A percentile compares a stretch with the other conserved stretches of the same genome.
Evolutionary conservation across 2,797 vertebrate species (phyloP).

Genomic region (Takifugu ocellatus): DNA sequence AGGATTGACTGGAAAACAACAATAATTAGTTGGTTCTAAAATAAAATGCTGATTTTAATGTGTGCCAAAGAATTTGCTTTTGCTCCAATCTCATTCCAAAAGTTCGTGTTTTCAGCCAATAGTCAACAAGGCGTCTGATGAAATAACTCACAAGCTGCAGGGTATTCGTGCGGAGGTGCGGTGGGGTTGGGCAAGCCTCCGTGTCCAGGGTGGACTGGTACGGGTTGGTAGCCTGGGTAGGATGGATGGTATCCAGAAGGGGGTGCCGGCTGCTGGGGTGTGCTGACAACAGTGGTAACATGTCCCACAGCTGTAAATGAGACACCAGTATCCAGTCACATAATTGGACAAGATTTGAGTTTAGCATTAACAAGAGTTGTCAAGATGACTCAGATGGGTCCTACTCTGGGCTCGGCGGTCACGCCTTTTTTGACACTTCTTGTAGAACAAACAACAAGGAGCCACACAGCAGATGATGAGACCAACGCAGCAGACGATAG

Average conservation of each 20-base stretch:
- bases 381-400: neutral
- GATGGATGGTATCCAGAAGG: neutral
- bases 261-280: conserved; percentile 21
- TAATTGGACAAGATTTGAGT: neutral
- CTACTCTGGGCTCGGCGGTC: conserved; percentile 13
- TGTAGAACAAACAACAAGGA: conserved; percentile 49
- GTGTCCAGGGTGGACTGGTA: conserved; percentile 42
- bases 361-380: neutral
- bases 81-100: no score
- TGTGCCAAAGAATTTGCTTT: neutral
- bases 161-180: conserved; percentile 43
- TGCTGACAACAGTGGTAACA: conserved; percentile 13
- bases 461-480: conserved; percentile 40
- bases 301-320: neutral
- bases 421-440: conserved; percentile 18
- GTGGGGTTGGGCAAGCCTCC: conserved; percentile 18
- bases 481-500: conserved; percentile 13
- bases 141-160: conserved; percentile 43
- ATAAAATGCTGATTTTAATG: neutral
- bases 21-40: conserved; percentile 1
- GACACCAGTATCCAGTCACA: neutral
- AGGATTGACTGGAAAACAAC: conserved; percentile 24
- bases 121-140: neutral
- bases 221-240: conserved; percentile 54
- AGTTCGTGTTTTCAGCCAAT: no score